phyloP scores from a whole-genome alignment of 2,113 vertebrate genomes.

The Herpetotheres cachinnans region DNA sequence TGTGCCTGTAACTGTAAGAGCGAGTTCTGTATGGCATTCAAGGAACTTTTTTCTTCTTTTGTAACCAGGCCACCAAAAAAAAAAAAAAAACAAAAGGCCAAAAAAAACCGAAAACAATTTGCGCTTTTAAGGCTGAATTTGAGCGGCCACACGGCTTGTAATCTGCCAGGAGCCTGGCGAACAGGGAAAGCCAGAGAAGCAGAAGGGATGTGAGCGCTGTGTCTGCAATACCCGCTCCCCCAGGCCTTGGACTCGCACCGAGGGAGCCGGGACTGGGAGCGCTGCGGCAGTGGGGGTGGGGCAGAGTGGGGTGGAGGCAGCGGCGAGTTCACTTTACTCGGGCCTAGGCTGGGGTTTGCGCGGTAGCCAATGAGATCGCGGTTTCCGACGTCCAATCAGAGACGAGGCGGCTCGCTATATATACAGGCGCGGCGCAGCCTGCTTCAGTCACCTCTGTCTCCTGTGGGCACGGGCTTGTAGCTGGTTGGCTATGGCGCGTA shows the following conservation, averaged over 20 bases:
- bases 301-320: fast-evolving
- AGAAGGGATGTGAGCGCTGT: fast-evolving
- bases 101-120: too few relatives aligned
- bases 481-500: not conserved
- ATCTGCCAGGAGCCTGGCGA: fast-evolving
- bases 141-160: fast-evolving
- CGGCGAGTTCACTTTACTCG: fast-evolving
- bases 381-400: fast-evolving
- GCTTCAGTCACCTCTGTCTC: fast-evolving
- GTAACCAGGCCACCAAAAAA: fast-evolving
- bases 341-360: fast-evolving
- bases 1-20: fast-evolving
- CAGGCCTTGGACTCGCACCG: fast-evolving
- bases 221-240: fast-evolving
- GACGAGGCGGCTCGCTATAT: not conserved
- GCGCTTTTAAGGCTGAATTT: fast-evolving
- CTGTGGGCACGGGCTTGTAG: fast-evolving
- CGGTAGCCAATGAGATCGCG: not conserved
- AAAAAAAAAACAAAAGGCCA: too few relatives aligned
- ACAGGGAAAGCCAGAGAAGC: fast-evolving
- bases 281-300: fast-evolving
- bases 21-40: fast-evolving
- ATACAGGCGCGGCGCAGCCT: fast-evolving
- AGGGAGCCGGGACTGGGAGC: fast-evolving
- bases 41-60: not conserved